Conservation (phyloP, 2,888 invertebrate species). For the Drosophila nr. perissopoda region DNA sequence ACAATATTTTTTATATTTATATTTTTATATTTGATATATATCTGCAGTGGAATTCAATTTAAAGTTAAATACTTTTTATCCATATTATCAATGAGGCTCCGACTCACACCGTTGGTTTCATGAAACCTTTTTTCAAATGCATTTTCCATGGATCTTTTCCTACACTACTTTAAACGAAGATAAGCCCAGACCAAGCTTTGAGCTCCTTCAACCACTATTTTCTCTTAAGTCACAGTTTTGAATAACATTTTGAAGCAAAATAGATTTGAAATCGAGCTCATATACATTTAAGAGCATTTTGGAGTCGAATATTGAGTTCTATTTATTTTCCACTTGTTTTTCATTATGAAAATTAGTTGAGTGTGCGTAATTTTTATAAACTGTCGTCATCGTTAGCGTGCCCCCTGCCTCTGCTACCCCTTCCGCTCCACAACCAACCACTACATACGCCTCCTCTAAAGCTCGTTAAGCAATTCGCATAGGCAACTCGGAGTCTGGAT, state of each 20-base stretch:
- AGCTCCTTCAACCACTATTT: not conserved
- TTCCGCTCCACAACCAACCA: not conserved
- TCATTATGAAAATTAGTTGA: slow-evolving; percentile 73
- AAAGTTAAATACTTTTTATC: not conserved
- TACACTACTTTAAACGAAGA: not conserved
- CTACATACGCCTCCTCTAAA: slow-evolving; percentile 33
- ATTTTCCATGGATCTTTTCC: not conserved
- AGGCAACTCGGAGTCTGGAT: slow-evolving; percentile 53
- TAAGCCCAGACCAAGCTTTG: not conserved
- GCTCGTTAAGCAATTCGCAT: slow-evolving; percentile 67
- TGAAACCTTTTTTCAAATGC: accelerated
- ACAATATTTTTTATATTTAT: not conserved
- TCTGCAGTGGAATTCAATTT: not conserved
- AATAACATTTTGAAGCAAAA: not conserved
- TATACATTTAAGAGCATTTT: slow-evolving; percentile 24
- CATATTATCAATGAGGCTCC: no score
- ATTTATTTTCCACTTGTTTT: slow-evolving; percentile 34
- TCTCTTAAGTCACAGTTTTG: not conserved
- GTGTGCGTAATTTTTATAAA: slow-evolving; percentile 74
- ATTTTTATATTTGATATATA: not conserved
- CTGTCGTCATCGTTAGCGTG: slow-evolving; percentile 72
- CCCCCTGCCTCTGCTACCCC: not conserved
- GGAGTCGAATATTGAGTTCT: slow-evolving; percentile 1
- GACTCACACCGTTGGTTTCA: not conserved
- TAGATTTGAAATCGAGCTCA: not conserved